A percentile compares a stretch with the other conserved stretches of the same genome.
Conservation (phyloP, 2,888 invertebrate species). For the Neria commutata region DNA sequence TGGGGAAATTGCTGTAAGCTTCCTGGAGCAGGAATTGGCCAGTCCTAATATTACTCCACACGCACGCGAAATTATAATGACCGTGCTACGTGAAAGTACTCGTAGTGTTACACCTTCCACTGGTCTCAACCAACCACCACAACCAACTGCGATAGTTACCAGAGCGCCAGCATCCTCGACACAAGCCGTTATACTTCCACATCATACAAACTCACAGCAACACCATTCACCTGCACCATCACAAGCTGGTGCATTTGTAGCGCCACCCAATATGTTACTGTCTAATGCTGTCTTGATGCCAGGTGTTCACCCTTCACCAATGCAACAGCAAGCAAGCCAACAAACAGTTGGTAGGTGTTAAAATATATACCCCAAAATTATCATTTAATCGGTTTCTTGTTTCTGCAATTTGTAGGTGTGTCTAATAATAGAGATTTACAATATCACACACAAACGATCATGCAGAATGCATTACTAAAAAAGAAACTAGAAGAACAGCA, state of each 20-base stretch:
- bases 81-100: conserved; percentile 44
- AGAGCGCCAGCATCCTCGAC: no score
- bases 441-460: conserved; percentile 83
- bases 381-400: conserved; percentile 27
- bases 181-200: conserved; percentile 19
- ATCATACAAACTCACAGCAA: conserved; percentile 27
- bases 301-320: neutral
- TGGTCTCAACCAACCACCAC: conserved; percentile 19
- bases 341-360: neutral
- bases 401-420: conserved; percentile 64
- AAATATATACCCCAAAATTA: neutral
- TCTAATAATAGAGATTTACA: conserved; percentile 84
- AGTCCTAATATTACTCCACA: conserved; percentile 61
- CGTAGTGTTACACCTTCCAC: conserved; percentile 32
- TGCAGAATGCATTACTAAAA: conserved; percentile 85
- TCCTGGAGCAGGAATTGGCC: conserved; percentile 76
- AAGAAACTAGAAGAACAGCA: conserved; percentile 85
- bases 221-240: conserved; percentile 17
- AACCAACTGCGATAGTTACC: conserved; percentile 28
- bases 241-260: conserved; percentile 11
- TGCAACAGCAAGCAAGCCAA: neutral
- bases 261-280: neutral
- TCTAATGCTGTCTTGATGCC: neutral
- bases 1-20: conserved; percentile 77
- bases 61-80: conserved; percentile 44